Base-by-base conservation (phyloP, 2,888 invertebrate species). In the Callyntrura guangdongensis region DNA sequence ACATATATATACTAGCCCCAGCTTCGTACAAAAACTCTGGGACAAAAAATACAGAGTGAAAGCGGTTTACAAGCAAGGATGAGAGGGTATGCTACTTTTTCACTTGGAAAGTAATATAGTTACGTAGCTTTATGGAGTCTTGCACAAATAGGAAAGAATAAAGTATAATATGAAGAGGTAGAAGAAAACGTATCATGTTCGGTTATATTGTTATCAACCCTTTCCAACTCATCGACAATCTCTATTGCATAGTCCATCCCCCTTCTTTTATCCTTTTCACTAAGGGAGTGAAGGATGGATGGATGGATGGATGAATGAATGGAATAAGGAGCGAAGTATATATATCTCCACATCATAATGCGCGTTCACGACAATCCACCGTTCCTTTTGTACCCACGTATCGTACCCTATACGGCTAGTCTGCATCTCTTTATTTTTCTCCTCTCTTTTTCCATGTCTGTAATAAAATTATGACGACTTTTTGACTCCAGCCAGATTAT, bases 391-490 rank as follows among this genome's bases (percentile, higher is more conserved):
- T n/a, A n/a, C n/a, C n/a, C n/a, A n/a, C n/a, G n/a, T n/a, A n/a
- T n/a, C n/a, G n/a, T n/a, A n/a, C n/a, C n/a, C 45, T 45, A 69
- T 45, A 45, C 45, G n/a, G 69, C 69, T 69, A 69, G 69, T n/a
- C 36, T 45, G 17, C 53, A 77, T 77, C 77, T 59, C 59, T 27
- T n/a, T 79, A 45, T 69, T 9, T 77, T 81, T 22, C 27, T 89
- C 74, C 59, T 20, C 45, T 56, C 36, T 72, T 85, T 56, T 25
- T 56, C 61, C 64, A 84, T 83, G 84, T 89, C 89, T 67, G 77
- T 89, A 89, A 89, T 89, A 89, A 89, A 89, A 85, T 89, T 89
- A 89, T 89, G 89, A 89, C 89, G 89, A 89, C 89, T 89, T 89
- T 89, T 89, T 89, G 89, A 89, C 89, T 89, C 89, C 89, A 89